phyloP scores from a whole-genome alignment of 2,888 invertebrate species.

The Strigamia maritima region DNA sequence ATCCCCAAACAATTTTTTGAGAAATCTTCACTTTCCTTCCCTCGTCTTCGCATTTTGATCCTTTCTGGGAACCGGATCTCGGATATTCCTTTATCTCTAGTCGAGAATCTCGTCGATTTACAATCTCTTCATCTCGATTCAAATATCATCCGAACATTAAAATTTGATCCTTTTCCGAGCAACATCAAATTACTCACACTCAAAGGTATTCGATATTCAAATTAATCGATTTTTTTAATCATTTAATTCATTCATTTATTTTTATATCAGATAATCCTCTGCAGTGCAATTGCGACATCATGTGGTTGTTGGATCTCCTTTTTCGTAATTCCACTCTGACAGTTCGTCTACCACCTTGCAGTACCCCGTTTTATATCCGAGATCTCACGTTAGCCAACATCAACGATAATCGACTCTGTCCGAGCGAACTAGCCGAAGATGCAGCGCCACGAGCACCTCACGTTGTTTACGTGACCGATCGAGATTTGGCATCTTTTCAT shows the following conservation, averaged over 20 bases:
- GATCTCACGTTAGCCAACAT: conserved; percentile 63
- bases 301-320: conserved; percentile 42
- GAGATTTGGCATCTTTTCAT: conserved; percentile 41
- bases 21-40: conserved; percentile 35
- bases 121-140: conserved; percentile 42
- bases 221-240: background rate
- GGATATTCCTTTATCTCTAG: conserved; percentile 43
- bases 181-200: conserved; percentile 41
- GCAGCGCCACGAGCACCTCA: background rate
- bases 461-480: conserved; percentile 42
- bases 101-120: conserved; percentile 43
- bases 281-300: conserved; percentile 42
- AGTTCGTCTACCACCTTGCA: conserved; percentile 40
- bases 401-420: conserved; percentile 39
- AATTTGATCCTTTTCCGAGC: conserved; percentile 39
- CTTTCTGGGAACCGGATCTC: conserved; percentile 42
- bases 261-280: conserved; percentile 40
- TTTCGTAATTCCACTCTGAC: conserved; percentile 39
- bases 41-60: conserved; percentile 41
- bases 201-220: conserved; percentile 38
- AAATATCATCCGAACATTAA: conserved; percentile 42
- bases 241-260: background rate
- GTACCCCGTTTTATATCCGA: conserved; percentile 69
- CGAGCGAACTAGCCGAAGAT: conserved; percentile 47
- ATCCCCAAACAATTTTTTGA: conserved; percentile 43